Percentiles rank a stretch among this genome's conserved stretches.
phyloP scores from a whole-genome alignment of 2,888 invertebrate species.

The Microctonus brassicae region DNA sequence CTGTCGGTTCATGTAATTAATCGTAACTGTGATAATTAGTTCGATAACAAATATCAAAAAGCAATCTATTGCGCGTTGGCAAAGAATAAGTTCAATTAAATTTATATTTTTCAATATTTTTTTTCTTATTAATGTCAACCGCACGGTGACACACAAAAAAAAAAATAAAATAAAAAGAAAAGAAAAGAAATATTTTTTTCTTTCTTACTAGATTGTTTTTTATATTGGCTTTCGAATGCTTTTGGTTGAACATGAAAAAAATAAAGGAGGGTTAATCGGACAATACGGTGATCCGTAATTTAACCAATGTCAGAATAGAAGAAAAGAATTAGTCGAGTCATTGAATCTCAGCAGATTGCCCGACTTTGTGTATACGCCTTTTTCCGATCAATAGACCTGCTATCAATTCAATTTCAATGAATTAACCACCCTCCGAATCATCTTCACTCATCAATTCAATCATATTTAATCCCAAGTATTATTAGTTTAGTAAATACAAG shows the following conservation, averaged over 20 bases:
- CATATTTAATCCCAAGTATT: not conserved
- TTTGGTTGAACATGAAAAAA: not conserved
- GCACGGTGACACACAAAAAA: too few species aligned
- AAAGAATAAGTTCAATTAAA: conserved; percentile 5
- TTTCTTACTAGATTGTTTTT: not conserved
- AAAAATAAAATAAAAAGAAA: too few species aligned
- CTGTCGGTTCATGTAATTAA: not conserved
- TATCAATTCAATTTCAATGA: conserved; percentile 9
- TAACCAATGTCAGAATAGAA: conserved; percentile 7
- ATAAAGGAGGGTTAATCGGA: not conserved
- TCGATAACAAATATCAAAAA: conserved; percentile 2
- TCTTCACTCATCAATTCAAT: not conserved
- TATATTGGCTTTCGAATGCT: not conserved
- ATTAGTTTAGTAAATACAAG: too few species aligned
- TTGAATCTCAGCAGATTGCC: conserved; percentile 20
- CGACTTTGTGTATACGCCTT: conserved; percentile 4
- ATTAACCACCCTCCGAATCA: conserved; percentile 13
- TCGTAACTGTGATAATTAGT: not conserved
- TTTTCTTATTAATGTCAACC: not conserved
- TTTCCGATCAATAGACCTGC: conserved; percentile 2
- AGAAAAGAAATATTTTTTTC: not conserved
- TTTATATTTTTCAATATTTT: not conserved
- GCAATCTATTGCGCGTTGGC: not conserved
- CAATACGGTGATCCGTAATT: conserved; percentile 7
- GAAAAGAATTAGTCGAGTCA: conserved; percentile 23